Evolutionary conservation across 2,888 invertebrate genomes (phyloP).

Genomic region (Pyrrhosoma nymphula): DNA sequence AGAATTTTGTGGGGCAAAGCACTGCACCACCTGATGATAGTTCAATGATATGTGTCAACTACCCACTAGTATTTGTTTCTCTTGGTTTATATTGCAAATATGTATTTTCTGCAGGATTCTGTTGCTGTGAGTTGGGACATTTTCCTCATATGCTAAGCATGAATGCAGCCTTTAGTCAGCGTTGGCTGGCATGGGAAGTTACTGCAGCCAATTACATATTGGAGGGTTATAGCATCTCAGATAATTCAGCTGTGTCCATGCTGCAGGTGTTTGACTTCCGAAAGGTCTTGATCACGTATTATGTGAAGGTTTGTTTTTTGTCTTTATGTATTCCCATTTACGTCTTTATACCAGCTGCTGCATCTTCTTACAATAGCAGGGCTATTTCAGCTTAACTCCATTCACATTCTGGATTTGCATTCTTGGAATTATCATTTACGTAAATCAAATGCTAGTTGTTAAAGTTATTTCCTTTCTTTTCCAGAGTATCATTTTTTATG

Average conservation of each 20-base stretch:
- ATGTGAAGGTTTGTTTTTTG: conserved; percentile 88
- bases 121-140: conserved; percentile 94
- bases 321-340: neutral
- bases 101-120: conserved; percentile 82
- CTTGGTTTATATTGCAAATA: neutral
- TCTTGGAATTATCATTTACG: neutral
- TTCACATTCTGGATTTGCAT: neutral
- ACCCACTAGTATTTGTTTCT: too few species aligned
- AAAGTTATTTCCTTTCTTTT: conserved; percentile 73
- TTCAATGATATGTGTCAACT: too few species aligned
- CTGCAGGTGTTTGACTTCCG: conserved; percentile 98
- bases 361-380: neutral
- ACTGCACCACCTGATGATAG: too few species aligned
- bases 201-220: conserved; percentile 97
- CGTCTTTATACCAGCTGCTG: neutral
- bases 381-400: neutral
- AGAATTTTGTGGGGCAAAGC: too few species aligned
- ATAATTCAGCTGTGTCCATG: conserved; percentile 98
- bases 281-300: conserved; percentile 97
- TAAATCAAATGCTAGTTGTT: neutral
- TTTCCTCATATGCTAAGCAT: conserved; percentile 93
- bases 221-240: conserved; percentile 98
- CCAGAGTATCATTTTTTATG: conserved; percentile 98
- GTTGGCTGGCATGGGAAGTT: conserved; percentile 99
- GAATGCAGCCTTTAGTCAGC: conserved; percentile 97